These are phyloP conservation scores for Polyodon spathula DNA, from an alignment of 2,113 vertebrate genomes.

Conservation along the genomic window DNA sequence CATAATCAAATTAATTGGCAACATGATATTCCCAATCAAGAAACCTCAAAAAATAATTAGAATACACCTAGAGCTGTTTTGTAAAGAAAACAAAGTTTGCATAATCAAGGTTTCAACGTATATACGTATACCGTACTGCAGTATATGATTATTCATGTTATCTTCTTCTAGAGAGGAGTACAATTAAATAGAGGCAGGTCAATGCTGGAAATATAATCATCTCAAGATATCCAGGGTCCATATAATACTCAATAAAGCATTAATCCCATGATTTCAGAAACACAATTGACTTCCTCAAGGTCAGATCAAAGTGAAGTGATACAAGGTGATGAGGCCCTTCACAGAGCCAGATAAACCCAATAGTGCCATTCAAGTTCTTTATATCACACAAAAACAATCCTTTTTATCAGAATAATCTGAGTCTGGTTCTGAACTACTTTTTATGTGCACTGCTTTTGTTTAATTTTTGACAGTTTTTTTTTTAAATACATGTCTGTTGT, in stretches of 20 bases:
- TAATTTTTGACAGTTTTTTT: conserved; percentile 38
- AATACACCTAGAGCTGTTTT: no score
- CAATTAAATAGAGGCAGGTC: no score
- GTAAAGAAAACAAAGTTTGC: no score
- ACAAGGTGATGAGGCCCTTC: conserved; percentile 43
- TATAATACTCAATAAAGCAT: not conserved
- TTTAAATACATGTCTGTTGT: conserved; percentile 28
- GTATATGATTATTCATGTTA: no score
- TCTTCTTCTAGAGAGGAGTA: no score
- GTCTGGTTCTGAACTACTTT: conserved; percentile 53
- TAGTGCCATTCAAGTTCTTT: conserved; percentile 55
- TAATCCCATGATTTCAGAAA: conserved; percentile 32
- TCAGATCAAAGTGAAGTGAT: conserved; percentile 54
- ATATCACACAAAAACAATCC: conserved; percentile 59
- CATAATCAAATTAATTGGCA: no score
- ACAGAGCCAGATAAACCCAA: conserved; percentile 45
- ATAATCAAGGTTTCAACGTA: no score
- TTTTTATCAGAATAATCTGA: conserved; percentile 52
- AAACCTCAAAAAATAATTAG: no score
- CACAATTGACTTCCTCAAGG: conserved; percentile 53
- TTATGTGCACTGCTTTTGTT: conserved; percentile 41
- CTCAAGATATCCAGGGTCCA: no score
- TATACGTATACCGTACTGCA: no score
- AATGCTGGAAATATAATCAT: no score
- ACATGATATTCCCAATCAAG: no score